Evolutionary conservation across 2,888 invertebrate genomes (phyloP).

Genomic region (Cecidostiba fungosa): DNA sequence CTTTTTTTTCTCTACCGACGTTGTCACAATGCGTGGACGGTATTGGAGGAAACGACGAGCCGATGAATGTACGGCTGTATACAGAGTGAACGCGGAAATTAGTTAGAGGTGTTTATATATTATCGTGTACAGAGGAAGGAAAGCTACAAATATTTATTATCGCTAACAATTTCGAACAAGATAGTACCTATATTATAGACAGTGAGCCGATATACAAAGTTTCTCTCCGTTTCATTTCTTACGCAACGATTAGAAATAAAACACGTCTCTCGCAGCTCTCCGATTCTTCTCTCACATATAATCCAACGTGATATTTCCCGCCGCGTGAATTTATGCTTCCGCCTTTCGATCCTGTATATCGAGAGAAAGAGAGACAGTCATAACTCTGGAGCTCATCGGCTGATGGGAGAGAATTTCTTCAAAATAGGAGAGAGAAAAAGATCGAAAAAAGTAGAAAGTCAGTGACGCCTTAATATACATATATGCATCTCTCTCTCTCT

Average conservation of each 20-base stretch:
- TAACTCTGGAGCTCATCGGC: background rate
- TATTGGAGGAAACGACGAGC: background rate
- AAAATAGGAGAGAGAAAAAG: background rate
- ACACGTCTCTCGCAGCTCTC: background rate
- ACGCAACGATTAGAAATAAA: conserved; percentile 25
- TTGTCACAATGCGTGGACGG: background rate
- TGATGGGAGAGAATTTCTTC: background rate
- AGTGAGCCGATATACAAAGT: background rate
- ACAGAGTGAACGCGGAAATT: background rate
- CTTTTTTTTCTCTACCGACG: background rate
- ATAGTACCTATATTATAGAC: no score
- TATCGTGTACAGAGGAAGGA: background rate
- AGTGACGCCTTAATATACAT: background rate
- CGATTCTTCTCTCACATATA: background rate
- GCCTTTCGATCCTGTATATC: conserved; percentile 8
- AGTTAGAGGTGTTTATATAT: background rate
- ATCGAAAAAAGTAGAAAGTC: conserved; percentile 3
- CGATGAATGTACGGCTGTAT: background rate
- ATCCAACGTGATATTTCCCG: conserved; percentile 1
- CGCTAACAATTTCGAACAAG: background rate
- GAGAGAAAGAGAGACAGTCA: background rate
- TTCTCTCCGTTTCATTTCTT: conserved; percentile 35
- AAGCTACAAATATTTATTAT: background rate
- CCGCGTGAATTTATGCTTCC: conserved; percentile 10
- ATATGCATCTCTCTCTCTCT: background rate